phyloP scores from a whole-genome alignment of 2,797 vertebrate species.

The Platalea minor region DNA sequence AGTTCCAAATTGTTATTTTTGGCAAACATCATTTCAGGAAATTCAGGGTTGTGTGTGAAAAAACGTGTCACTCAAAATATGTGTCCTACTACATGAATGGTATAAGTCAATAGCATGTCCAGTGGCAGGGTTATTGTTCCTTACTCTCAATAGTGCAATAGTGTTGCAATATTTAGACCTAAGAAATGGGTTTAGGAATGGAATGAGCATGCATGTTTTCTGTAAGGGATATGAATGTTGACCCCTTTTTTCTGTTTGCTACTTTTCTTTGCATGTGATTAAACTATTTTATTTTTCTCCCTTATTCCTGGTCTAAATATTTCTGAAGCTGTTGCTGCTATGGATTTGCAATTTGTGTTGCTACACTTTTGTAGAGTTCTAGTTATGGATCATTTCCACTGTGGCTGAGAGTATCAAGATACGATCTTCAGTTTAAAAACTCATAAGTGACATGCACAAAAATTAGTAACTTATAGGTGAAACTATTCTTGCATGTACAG shows the following conservation, averaged over 20 bases:
- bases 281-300: background rate
- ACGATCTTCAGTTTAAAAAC: background rate
- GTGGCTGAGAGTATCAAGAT: background rate
- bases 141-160: background rate
- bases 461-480: background rate
- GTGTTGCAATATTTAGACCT: background rate
- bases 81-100: too few species aligned
- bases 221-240: background rate
- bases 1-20: background rate
- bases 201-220: background rate
- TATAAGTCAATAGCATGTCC: fast-evolving
- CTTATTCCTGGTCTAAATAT: background rate
- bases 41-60: background rate
- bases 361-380: background rate
- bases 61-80: fast-evolving
- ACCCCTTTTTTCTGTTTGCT: background rate
- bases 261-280: background rate
- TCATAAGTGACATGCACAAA: background rate
- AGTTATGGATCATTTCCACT: background rate
- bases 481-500: background rate
- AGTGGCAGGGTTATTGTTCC: background rate
- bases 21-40: background rate
- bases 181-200: background rate
- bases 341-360: background rate
- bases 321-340: background rate